phyloP scores from a whole-genome alignment of 2,888 invertebrate genomes.

The Chorisops tibialis region DNA sequence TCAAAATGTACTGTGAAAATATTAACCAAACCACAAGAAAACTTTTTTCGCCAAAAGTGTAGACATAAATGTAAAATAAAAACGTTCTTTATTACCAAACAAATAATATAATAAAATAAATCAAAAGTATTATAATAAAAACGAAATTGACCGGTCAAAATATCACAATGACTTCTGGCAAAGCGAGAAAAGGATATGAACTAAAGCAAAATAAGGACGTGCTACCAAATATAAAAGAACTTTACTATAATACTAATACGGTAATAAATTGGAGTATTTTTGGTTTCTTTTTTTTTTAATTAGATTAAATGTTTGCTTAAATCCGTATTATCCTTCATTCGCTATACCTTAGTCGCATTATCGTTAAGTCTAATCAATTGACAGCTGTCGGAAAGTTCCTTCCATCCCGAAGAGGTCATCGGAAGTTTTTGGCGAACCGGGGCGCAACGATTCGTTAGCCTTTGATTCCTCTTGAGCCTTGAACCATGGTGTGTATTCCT shows the following conservation, averaged over 20 bases:
- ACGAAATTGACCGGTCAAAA: slow-evolving; percentile 14
- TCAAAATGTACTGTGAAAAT: too few species aligned
- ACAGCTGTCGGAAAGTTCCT: slow-evolving; percentile 80
- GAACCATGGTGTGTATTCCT: slow-evolving; percentile 77
- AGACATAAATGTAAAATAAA: neutral
- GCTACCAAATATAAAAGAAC: neutral
- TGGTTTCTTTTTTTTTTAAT: slow-evolving; percentile 1
- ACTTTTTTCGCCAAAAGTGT: too few species aligned
- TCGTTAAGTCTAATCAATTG: slow-evolving; percentile 64
- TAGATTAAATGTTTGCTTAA: too few species aligned
- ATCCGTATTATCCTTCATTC: too few species aligned
- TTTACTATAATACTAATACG: slow-evolving; percentile 18
- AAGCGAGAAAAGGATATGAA: neutral
- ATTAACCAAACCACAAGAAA: too few species aligned
- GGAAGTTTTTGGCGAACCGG: slow-evolving; percentile 79
- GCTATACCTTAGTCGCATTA: too few species aligned
- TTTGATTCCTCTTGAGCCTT: slow-evolving; percentile 73
- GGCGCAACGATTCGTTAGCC: slow-evolving; percentile 75
- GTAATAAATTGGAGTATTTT: slow-evolving; percentile 13
- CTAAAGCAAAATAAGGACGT: neutral
- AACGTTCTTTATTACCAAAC: slow-evolving; percentile 10
- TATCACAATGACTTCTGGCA: slow-evolving; percentile 21
- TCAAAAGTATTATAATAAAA: neutral
- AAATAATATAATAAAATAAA: neutral
- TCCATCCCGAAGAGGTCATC: slow-evolving; percentile 87